A percentile compares a stretch with the other conserved stretches of the same genome.
Conservation (phyloP, 1,140 invertebrate species). For the Ceratina calcarata region DNA sequence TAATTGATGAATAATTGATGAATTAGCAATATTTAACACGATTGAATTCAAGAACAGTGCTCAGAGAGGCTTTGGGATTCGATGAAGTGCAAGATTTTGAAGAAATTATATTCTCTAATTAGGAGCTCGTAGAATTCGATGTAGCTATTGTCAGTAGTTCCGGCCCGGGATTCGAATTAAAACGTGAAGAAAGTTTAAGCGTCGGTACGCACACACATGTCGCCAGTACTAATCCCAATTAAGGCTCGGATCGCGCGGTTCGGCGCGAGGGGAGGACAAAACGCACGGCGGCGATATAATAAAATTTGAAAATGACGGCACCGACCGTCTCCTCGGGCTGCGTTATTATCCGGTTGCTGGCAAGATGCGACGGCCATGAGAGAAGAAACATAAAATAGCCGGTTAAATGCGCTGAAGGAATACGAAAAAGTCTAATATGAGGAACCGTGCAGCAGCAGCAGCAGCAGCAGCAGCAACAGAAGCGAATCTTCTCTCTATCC, state of each 20-base stretch:
- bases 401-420: slow-evolving; percentile 65
- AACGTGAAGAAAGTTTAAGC: slow-evolving; percentile 57
- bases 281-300: slow-evolving; percentile 60
- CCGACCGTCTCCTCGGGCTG: slow-evolving; percentile 53
- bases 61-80: no score
- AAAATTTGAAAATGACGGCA: slow-evolving; percentile 74
- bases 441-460: slow-evolving; percentile 36
- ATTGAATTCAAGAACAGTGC: no score
- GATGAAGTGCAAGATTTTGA: no score
- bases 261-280: slow-evolving; percentile 31
- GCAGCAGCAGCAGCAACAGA: slow-evolving; percentile 9
- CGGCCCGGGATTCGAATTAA: slow-evolving; percentile 35
- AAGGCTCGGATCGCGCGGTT: slow-evolving; percentile 41
- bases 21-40: no score
- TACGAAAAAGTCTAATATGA: slow-evolving; percentile 66
- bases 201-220: background rate
- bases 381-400: slow-evolving; percentile 62
- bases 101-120: no score
- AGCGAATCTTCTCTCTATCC: background rate
- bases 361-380: slow-evolving; percentile 30
- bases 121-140: slow-evolving; percentile 17
- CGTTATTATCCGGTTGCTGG: slow-evolving; percentile 71
- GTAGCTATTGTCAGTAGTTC: slow-evolving; percentile 25
- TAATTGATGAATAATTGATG: no score
- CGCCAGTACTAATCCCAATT: slow-evolving; percentile 63